These are phyloP conservation scores for Mya arenaria DNA, from an alignment of 1,140 invertebrate genomes.

Conservation along the genomic window DNA sequence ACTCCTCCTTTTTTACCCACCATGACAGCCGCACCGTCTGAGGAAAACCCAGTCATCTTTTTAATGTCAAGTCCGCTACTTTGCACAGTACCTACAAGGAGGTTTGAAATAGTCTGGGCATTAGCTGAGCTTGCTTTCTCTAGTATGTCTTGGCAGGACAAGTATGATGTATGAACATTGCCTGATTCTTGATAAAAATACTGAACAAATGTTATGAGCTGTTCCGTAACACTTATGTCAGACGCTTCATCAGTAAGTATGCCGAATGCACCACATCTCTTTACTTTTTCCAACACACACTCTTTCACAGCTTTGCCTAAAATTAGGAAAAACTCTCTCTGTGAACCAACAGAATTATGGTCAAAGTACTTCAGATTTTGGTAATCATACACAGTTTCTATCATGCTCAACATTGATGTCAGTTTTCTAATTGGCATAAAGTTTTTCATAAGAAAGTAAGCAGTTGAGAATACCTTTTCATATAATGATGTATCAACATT, in stretches of 20 bases:
- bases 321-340: neutral
- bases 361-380: neutral
- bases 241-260: neutral
- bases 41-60: constrained; percentile 10
- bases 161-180: neutral
- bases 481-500: neutral
- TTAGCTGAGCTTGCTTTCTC: neutral
- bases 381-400: neutral
- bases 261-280: neutral
- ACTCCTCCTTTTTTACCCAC: constrained; percentile 11
- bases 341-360: neutral
- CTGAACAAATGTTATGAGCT: neutral
- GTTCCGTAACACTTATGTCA: neutral
- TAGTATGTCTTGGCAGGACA: neutral
- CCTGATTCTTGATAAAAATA: neutral
- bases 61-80: neutral
- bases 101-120: neutral
- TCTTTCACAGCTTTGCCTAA: neutral
- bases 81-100: neutral
- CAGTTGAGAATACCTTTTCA: neutral
- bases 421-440: neutral
- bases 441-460: neutral
- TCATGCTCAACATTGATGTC: neutral
- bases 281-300: neutral
- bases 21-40: constrained; percentile 37